These are phyloP conservation scores for Onthophagus taurus DNA, from an alignment of 1,140 invertebrate species.

Conservation along the genomic window DNA sequence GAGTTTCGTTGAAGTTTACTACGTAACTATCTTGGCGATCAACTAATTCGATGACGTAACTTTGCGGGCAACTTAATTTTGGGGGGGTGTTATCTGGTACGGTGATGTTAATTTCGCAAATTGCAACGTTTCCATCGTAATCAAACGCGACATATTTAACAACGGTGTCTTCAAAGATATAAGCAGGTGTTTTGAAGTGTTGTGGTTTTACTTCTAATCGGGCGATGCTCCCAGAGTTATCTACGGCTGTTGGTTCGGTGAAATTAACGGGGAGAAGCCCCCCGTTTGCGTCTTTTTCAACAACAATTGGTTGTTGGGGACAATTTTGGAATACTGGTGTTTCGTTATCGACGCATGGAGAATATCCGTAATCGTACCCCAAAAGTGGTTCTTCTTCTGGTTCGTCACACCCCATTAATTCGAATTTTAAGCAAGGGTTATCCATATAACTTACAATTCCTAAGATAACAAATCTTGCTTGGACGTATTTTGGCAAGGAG, in stretches of 20 bases:
- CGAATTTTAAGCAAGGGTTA: conserved; percentile 93
- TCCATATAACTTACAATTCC: conserved; percentile 93
- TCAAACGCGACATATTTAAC: conserved; percentile 94
- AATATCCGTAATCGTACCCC: conserved; percentile 90
- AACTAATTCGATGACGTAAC: conserved; percentile 86
- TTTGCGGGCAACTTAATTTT: conserved; percentile 87
- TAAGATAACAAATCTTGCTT: conserved; percentile 71
- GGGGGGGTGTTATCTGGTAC: conserved; percentile 91
- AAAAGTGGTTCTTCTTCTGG: conserved; percentile 66
- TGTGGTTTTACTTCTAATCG: conserved; percentile 83
- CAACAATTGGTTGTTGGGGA: conserved; percentile 82
- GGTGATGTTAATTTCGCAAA: conserved; percentile 92
- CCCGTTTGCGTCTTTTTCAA: conserved; percentile 77
- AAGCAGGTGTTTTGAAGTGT: conserved; percentile 80
- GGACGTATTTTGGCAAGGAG: conserved; percentile 83
- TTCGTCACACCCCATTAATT: conserved; percentile 91
- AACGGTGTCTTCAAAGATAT: conserved; percentile 83
- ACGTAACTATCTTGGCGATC: conserved; percentile 83
- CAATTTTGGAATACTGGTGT: conserved; percentile 95
- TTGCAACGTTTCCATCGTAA: conserved; percentile 93
- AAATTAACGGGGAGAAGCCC: conserved; percentile 84
- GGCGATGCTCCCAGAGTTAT: conserved; percentile 91
- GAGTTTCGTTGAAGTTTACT: conserved; percentile 88
- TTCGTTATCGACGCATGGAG: conserved; percentile 89
- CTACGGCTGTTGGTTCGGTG: conserved; percentile 81